Base-by-base conservation (phyloP, 2,113 vertebrate species). In the Nycticorax nycticorax region DNA sequence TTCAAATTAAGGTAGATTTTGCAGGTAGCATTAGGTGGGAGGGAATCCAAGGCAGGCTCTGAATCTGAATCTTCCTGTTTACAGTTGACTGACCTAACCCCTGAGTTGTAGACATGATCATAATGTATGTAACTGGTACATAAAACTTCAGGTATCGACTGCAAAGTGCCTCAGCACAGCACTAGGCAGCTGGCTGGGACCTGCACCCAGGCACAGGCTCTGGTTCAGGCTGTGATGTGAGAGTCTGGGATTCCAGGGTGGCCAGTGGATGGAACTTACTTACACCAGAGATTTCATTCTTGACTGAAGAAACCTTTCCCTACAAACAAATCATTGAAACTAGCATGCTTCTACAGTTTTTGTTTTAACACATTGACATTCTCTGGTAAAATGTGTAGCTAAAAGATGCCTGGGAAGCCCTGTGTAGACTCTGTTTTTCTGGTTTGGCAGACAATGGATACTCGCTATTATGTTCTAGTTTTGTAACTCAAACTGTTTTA, bases 71-170 rank as follows among this genome's bases (percentile, higher is more conserved):
- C 60, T 48, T 81, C 9, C 8, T 41, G 3, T 57, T 86, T 67
- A 12, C 28, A 23, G 22, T 8, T 68, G 63, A 27, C 35, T 76
- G 37, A 57, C 35, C 21, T 45, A 72, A 52, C 14, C 5, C 17
- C 20, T 37, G 45, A 79, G 24, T 35, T 84, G 33, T 47, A 48
- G 57, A 52, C 82, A 75, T 8, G 7, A 23, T 55, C 20, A 21
- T 10, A 59, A 59, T 0, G 0, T 50, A 30, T 75, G 33, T 50
- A 68, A 13, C 9, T 48, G 23, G 8, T 21, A 4, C 2, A 1
- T 47, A 37, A 45, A 60, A 28, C 21, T 68, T 50, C 12, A 53
- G 27, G 9, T 67, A 10, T 10, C 5, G 5, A 20, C 26, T 72
- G 41, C 28, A 4, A 37, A 23, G 13, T 48, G 41, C 16, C 30